Base-by-base conservation (phyloP, 2,888 invertebrate species). In the Deilephila elpenor region DNA sequence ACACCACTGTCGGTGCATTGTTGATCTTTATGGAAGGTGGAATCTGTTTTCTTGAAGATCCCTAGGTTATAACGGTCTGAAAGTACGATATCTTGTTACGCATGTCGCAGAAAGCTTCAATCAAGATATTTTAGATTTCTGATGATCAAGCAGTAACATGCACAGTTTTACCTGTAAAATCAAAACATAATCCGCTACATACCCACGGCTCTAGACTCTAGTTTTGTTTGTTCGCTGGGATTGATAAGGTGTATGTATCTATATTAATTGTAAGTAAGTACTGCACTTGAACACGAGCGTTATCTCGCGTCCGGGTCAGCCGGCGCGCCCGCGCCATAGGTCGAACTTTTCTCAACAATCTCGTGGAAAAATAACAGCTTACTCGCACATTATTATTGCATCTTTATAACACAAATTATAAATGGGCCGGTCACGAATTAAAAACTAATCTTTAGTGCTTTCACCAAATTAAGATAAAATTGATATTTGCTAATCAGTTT, bases 241-340 rank as follows among this genome's bases (percentile, higher is more conserved):
- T 62, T 70, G 60, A 71, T 73, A 73, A 53, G 34, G 4, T 73
- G 70, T 56, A 37, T 53, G 61, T 34, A 75, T 72, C 72, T 78
- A 76, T 79, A 78, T 80, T 59, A 44, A 61, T 53, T 25, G 25
- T 25, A 25, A 34, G 53, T 71, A 60, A 25, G 20, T 84, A 77
- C 78, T 86, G 87, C 86, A 87, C 86, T 87, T 86, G 84, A 82
- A 83, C 85, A 79, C 86, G 86, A 81, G 77, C 72, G 75, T 77
- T 84, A 86, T 87, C 86, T 83, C 81, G 77, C 78, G 87, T 87
- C 87, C 87, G 87, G 87, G 87, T 87, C 86, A 86, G 73, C 75
- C 29, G 73, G 71, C 79, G 79, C 76, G 79, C 75, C 75, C 73
- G 75, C 79, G 75, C 74, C 82, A 84, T 75, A 80, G 84, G 80